A percentile compares a stretch with the other conserved stretches of the same genome.
These are phyloP conservation scores for Spinibarbus caldwelli DNA, from an alignment of 2,797 vertebrate species.

Conservation along the genomic window DNA sequence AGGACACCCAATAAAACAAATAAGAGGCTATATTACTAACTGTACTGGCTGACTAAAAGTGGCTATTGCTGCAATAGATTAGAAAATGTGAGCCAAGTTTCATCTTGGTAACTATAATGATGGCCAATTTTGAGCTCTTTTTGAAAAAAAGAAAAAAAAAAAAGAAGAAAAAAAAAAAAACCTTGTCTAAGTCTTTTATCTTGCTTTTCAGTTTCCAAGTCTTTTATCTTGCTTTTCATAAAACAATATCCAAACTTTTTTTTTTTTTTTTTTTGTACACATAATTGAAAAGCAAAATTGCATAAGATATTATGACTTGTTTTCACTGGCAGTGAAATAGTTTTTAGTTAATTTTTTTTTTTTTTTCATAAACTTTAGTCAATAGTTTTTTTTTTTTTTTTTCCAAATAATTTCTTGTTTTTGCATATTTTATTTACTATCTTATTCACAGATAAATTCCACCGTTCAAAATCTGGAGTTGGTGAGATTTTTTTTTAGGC, in stretches of 20 bases:
- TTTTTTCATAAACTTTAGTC: no score
- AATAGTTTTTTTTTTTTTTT: no score
- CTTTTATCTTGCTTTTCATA: background rate
- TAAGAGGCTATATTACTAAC: conserved; percentile 8
- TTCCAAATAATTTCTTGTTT: background rate
- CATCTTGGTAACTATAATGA: background rate
- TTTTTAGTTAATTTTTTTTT: no score
- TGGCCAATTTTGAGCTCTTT: background rate
- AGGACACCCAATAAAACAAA: conserved; percentile 14
- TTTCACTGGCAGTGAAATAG: background rate
- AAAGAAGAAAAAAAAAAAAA: no score
- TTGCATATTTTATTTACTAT: background rate
- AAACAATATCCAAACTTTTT: background rate
- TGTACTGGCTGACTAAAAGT: conserved; percentile 8
- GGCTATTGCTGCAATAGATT: conserved; percentile 15
- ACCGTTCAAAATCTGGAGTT: background rate
- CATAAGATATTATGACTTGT: background rate
- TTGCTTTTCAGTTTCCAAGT: background rate
- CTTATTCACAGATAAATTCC: no score
- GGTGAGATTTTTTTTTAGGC: no score
- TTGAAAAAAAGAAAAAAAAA: background rate
- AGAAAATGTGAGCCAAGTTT: conserved; percentile 27
- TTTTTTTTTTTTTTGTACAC: background rate
- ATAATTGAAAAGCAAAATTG: background rate
- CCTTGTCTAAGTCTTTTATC: no score